These are phyloP conservation scores for Mythimna lalbum DNA, from an alignment of 2,888 invertebrate genomes.

Conservation along the genomic window DNA sequence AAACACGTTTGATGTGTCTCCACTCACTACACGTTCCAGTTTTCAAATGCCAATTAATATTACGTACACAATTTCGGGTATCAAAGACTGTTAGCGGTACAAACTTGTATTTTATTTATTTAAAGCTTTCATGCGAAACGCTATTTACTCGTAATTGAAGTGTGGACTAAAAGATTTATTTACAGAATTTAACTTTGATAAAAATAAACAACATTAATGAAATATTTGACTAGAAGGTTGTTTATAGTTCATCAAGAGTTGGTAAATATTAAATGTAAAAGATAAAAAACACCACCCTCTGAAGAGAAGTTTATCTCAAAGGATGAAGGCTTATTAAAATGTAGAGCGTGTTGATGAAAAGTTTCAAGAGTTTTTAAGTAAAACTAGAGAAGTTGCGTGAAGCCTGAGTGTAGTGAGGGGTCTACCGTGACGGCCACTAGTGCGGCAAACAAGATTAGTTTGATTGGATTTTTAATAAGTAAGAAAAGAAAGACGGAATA, in stretches of 20 bases:
- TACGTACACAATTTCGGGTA: constrained; percentile 13
- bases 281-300: constrained; percentile 4
- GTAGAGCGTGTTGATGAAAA: constrained; percentile 22
- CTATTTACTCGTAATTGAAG: constrained; percentile 1
- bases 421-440: neutral
- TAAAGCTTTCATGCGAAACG: neutral
- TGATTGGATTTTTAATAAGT: constrained; percentile 8
- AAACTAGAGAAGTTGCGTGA: neutral
- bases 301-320: constrained; percentile 30
- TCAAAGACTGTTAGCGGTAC: neutral
- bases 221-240: neutral
- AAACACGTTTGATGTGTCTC: constrained; percentile 8
- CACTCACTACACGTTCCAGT: neutral
- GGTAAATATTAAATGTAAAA: constrained; percentile 26
- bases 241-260: constrained; percentile 7
- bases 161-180: neutral
- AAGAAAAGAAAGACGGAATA: no score
- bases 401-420: neutral
- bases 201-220: neutral
- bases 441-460: neutral
- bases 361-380: constrained; percentile 22
- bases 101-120: constrained; percentile 1
- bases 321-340: constrained; percentile 35
- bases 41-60: constrained; percentile 9
- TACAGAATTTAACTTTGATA: constrained; percentile 5